Evolutionary conservation across 2,888 invertebrate genomes (phyloP), one percentile per base, ranked within the genome.

Genomic region (Troides aeacus): DNA sequence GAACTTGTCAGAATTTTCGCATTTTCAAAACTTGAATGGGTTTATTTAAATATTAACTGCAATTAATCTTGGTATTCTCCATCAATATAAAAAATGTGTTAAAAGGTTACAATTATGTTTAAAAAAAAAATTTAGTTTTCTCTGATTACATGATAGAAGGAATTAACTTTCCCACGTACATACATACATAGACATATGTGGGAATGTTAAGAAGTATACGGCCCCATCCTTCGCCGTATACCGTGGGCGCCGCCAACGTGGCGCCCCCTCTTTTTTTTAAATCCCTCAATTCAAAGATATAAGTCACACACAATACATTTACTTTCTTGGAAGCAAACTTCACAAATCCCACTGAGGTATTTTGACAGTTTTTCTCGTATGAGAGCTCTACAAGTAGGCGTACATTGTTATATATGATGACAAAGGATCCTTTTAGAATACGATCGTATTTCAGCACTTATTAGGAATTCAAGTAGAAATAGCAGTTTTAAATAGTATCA

Each of bases 151-250:
- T n/a, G 18, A 53, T 53, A n/a, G 42, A 59, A n/a, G 21, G 23
- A 39, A 39, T 56, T 64, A 58, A 56, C 65, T 46, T 58, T 50
- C 42, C 59, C 65, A 23, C 46, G 24, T 42, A n/a, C 23, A 23
- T 21, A 3, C 23, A 65, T 12, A 21, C 6, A n/a, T 21, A 59
- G 59, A 3, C 23, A 65, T 12, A 21, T 0, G 53, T 21, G 65
- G 59, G n/a, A 15, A 46, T 3, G 12, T 46, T 15, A 46, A 65
- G 59, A 59, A 59, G 65, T 57, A 30, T 30, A 65, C 59, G 21
- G 65, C 65, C 46, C 65, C 59, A 46, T 30, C 59, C 59, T 59
- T 4, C 59, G 65, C 65, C 57, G 46, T 65, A 18, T 65, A 42
- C 65, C 46, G 65, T 65, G 58, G 36, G 39, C 65, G 65, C 46